phyloP scores from a whole-genome alignment of 2,888 invertebrate species.

The Pachliopta kotzebuea region DNA sequence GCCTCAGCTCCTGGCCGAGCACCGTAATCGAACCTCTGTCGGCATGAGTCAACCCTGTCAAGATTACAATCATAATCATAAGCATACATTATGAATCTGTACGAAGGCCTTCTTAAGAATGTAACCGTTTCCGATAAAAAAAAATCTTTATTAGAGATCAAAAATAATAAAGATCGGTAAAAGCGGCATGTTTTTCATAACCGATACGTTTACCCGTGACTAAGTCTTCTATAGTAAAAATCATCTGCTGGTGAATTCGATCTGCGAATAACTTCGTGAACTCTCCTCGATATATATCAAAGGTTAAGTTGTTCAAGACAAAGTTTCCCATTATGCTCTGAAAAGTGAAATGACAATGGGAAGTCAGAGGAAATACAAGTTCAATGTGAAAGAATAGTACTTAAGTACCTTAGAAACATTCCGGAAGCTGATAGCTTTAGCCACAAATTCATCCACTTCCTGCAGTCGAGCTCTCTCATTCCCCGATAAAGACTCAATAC shows the following conservation, averaged over 20 bases:
- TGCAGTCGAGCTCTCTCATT: slow-evolving; percentile 52
- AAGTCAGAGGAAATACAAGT: too few species aligned
- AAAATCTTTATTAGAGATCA: too few species aligned
- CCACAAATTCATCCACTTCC: slow-evolving; percentile 62
- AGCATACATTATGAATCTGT: too few species aligned
- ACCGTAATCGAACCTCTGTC: slow-evolving; percentile 58
- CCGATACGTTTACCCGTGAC: slow-evolving; percentile 47
- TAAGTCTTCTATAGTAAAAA: slow-evolving; percentile 54
- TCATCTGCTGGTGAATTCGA: slow-evolving; percentile 47
- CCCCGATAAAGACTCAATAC: slow-evolving; percentile 45
- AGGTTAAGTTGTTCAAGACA: slow-evolving; percentile 49
- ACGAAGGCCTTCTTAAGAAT: too few species aligned
- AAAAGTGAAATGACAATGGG: not conserved
- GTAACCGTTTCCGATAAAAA: too few species aligned
- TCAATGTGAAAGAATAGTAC: too few species aligned
- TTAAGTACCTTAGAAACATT: slow-evolving; percentile 57
- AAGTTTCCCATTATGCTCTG: slow-evolving; percentile 56
- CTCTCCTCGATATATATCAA: slow-evolving; percentile 67
- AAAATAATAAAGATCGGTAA: too few species aligned
- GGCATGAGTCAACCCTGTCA: slow-evolving; percentile 51
- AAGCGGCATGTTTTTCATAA: too few species aligned
- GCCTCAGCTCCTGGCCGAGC: slow-evolving; percentile 45
- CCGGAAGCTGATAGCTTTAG: slow-evolving; percentile 62
- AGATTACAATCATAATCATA: not conserved
- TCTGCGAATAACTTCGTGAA: slow-evolving; percentile 55